These are phyloP conservation scores for Hippoglossus stenolepis DNA, from an alignment of 2,113 vertebrate species.

Conservation along the genomic window DNA sequence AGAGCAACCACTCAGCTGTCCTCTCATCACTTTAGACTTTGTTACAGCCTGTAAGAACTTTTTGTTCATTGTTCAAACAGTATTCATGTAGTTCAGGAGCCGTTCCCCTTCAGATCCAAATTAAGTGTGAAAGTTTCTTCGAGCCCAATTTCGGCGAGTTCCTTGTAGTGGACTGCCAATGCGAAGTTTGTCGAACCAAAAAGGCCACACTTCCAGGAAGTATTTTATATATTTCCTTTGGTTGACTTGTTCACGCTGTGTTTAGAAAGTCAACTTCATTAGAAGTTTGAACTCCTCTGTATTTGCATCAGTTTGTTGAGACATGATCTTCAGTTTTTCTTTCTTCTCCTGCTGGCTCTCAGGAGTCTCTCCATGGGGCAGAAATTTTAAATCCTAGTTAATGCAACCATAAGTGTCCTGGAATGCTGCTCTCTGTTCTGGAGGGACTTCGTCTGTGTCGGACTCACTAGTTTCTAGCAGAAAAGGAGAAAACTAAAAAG, in stretches of 20 bases:
- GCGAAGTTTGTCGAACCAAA: conserved; percentile 40
- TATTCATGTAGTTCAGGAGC: conserved; percentile 43
- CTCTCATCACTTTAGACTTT: conserved; percentile 23
- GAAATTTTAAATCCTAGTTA: not conserved
- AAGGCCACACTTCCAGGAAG: conserved; percentile 40
- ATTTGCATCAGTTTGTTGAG: conserved; percentile 35
- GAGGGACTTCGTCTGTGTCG: not conserved
- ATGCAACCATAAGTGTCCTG: conserved; percentile 38
- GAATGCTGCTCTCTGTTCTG: conserved; percentile 9
- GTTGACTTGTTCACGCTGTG: conserved; percentile 38
- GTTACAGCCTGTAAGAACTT: conserved; percentile 25
- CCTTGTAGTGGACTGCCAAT: conserved; percentile 49
- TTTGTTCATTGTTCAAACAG: conserved; percentile 12
- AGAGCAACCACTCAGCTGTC: conserved; percentile 25
- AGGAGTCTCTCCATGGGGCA: not conserved
- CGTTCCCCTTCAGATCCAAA: conserved; percentile 37
- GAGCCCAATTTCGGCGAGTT: conserved; percentile 31
- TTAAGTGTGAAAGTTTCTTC: conserved; percentile 30
- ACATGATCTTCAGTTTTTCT: conserved; percentile 34
- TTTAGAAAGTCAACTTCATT: conserved; percentile 58
- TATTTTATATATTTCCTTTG: conserved; percentile 44
- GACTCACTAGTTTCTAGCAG: too few species aligned
- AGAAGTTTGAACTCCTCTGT: conserved; percentile 46
- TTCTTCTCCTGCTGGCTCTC: conserved; percentile 6
- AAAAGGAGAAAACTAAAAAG: too few species aligned